phyloP scores from a whole-genome alignment of 2,797 vertebrate genomes.

The Smutsia temminckii region DNA sequence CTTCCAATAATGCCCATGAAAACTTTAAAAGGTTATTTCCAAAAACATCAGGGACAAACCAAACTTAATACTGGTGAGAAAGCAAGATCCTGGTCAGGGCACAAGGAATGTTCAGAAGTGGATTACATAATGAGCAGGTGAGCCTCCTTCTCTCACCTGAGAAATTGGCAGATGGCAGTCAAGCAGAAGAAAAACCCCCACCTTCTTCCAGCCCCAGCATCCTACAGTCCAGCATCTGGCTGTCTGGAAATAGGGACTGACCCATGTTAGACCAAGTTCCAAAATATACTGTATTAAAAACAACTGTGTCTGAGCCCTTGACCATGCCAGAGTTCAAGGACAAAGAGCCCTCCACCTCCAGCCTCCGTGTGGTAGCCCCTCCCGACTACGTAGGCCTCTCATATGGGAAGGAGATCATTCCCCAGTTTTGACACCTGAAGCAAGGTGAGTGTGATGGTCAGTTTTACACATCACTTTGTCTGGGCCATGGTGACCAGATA shows the following conservation, averaged over 20 bases:
- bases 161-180: fast-evolving
- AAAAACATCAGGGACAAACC: neutral
- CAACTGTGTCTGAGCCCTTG: neutral
- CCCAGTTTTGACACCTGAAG: neutral
- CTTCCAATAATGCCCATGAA: neutral
- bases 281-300: neutral
- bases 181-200: fast-evolving
- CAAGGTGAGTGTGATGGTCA: neutral
- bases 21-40: neutral
- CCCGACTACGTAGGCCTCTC: neutral
- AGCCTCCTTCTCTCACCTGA: neutral
- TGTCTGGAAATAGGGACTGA: neutral
- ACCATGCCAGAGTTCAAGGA: neutral
- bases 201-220: neutral
- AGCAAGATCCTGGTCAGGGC: too few relatives aligned
- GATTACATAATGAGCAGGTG: neutral
- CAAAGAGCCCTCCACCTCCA: neutral
- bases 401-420: fast-evolving
- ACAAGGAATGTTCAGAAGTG: neutral
- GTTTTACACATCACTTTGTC: neutral
- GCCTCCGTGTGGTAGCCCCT: neutral
- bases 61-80: neutral
- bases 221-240: neutral
- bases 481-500: neutral
- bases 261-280: neutral